Evolutionary conservation across 2,113 vertebrate genomes (phyloP).

Genomic region (Cheirogaleus medius): DNA sequence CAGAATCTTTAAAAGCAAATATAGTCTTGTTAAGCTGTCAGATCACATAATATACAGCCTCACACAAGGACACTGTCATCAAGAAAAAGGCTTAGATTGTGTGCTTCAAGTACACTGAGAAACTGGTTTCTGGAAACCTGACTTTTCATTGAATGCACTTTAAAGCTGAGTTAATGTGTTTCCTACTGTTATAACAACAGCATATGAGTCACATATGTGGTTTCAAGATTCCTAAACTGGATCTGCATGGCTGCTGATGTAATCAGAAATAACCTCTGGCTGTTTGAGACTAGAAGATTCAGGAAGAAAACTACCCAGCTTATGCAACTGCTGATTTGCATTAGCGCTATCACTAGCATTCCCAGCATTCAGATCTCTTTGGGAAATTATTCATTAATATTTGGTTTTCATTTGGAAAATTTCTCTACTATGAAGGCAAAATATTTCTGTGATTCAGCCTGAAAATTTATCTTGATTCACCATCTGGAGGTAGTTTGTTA

Average conservation of each 20-base stretch:
- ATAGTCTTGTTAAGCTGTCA: conserved; percentile 59
- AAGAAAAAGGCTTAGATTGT: conserved; percentile 18
- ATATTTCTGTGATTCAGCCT: neutral
- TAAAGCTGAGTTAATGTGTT: conserved; percentile 70
- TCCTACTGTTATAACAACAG: conserved; percentile 75
- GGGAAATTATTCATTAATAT: conserved; percentile 31
- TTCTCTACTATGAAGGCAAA: neutral
- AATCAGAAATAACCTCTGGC: conserved; percentile 64
- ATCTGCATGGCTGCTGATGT: conserved; percentile 60
- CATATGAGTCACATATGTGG: conserved; percentile 74
- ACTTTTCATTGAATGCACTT: conserved; percentile 70
- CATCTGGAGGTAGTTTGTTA: neutral
- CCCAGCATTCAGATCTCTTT: neutral
- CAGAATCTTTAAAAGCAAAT: conserved; percentile 59
- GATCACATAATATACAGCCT: conserved; percentile 50
- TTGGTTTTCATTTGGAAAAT: conserved; percentile 6
- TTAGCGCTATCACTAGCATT: neutral
- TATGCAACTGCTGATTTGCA: neutral
- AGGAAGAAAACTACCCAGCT: neutral
- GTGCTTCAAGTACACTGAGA: conserved; percentile 29
- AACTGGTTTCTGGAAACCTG: conserved; percentile 74
- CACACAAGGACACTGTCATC: conserved; percentile 18
- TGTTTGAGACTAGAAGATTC: conserved; percentile 36
- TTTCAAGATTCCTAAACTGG: conserved; percentile 70
- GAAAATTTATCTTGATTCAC: neutral